Conservation (phyloP, 2,888 invertebrate genomes). For the Chymomyza fuscimana region DNA sequence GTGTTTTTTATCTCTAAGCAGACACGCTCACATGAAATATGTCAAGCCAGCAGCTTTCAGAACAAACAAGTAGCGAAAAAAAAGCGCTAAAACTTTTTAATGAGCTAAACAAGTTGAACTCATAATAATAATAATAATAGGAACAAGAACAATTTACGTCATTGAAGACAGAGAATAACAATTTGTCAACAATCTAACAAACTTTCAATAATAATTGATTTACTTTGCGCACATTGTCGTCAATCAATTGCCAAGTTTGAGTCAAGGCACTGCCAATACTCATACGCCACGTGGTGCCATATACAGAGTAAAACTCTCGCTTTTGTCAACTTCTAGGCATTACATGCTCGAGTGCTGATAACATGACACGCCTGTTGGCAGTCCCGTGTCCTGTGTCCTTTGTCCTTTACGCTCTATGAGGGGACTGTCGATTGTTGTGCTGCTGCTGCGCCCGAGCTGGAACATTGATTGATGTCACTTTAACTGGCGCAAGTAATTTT, state of each 20-base stretch:
- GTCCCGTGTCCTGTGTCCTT: constrained; percentile 4
- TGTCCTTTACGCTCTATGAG: no score
- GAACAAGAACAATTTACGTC: constrained; percentile 18
- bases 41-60: neutral
- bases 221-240: constrained; percentile 62
- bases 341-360: constrained; percentile 60
- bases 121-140: constrained; percentile 2
- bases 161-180: constrained; percentile 26
- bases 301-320: constrained; percentile 5
- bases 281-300: constrained; percentile 64
- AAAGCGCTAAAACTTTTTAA: constrained; percentile 44
- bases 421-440: neutral
- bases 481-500: constrained; percentile 41
- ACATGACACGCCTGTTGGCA: constrained; percentile 27
- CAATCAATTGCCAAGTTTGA: constrained; percentile 64
- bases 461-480: constrained; percentile 70
- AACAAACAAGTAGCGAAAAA: neutral
- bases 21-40: neutral
- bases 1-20: neutral
- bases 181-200: constrained; percentile 56
- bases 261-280: constrained; percentile 43
- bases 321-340: constrained; percentile 15
- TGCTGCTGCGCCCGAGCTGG: neutral
- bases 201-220: constrained; percentile 66
- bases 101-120: constrained; percentile 34